Evolutionary conservation across 2,797 vertebrate species (phyloP).

Genomic region (Acrossocheilus fasciatus): DNA sequence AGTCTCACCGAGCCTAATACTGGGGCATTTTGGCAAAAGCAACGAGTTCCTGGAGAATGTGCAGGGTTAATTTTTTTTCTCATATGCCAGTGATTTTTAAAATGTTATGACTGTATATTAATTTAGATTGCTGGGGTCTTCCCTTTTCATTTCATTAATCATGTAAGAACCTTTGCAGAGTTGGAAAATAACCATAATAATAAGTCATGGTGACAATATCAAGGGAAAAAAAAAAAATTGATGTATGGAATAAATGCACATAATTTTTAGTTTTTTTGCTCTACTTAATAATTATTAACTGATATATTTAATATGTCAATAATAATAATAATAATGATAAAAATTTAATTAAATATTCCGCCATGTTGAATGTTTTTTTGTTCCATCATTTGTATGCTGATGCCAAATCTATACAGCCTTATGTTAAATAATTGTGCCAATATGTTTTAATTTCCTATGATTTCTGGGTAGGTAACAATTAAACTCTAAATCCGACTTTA

Average conservation of each 20-base stretch:
- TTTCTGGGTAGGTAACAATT: background rate
- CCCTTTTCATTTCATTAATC: slow-evolving; percentile 23
- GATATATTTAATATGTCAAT: background rate
- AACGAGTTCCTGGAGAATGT: slow-evolving; percentile 21
- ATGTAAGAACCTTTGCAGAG: background rate
- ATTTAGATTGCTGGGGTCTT: slow-evolving; percentile 20
- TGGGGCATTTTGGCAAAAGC: slow-evolving; percentile 30
- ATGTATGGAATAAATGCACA: background rate
- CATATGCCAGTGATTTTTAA: slow-evolving; percentile 25
- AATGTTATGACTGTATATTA: slow-evolving; percentile 46
- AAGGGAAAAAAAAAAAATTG: no score
- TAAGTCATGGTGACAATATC: background rate
- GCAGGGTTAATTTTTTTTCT: slow-evolving; percentile 20
- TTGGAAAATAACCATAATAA: background rate
- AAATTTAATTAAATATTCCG: background rate
- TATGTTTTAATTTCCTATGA: background rate
- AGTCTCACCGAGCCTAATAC: background rate
- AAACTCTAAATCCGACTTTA: background rate
- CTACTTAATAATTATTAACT: background rate
- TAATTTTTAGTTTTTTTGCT: background rate
- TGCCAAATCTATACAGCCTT: background rate
- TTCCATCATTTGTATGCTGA: background rate
- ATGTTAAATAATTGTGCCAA: background rate
- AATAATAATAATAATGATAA: background rate
- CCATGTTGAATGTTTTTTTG: background rate